Base-by-base conservation (phyloP, 2,113 vertebrate species). In the Nibea coibor region DNA sequence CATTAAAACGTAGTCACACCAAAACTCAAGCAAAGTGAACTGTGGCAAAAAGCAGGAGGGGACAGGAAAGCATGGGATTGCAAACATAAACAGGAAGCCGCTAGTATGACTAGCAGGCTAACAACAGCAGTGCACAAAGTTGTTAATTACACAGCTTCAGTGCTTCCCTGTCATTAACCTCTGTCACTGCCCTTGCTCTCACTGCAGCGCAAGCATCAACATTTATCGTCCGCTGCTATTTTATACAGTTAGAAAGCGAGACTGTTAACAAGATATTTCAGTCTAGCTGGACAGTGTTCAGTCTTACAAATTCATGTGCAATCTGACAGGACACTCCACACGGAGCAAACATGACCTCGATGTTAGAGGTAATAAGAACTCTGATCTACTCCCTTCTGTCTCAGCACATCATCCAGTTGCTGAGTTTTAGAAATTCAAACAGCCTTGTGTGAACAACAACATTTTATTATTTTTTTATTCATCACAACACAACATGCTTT, bases 111-210 rank as follows among this genome's bases (percentile, higher is more conserved):
- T 42, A 11, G 31, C 7, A 39, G 24, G 20, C 20, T 20, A 43
- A 54, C 4, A 69, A 45, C 47, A 61, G 51, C 31, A 53, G 45
- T 63, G 28, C n/a, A 61, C 43, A 58, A 35, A 58, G 50, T 26
- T 58, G 19, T 80, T 35, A n/a, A 67, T 47, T 35, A 53, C 22
- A 69, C 39, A 56, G 50, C 59, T 71, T 83, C 22, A 61, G 43
- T 43, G 10, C 67, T 59, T 75, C 15, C 17, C 61, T 22, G 53
- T 61, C 12, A 45, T 71, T 35, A 58, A 71, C 72, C 56, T 75
- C 47, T 42, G 28, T 54, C 72, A 42, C 6, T 0, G 26, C 58
- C 58, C 17, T 76, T 58, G n/a, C 2, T 22, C 26, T 63, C 48
- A 28, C 17, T 28, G 42, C 12, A 67, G 43, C n/a, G 17, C 64